Evolutionary conservation across 2,113 vertebrate genomes (phyloP).

Genomic region (Pelobates fuscus): DNA sequence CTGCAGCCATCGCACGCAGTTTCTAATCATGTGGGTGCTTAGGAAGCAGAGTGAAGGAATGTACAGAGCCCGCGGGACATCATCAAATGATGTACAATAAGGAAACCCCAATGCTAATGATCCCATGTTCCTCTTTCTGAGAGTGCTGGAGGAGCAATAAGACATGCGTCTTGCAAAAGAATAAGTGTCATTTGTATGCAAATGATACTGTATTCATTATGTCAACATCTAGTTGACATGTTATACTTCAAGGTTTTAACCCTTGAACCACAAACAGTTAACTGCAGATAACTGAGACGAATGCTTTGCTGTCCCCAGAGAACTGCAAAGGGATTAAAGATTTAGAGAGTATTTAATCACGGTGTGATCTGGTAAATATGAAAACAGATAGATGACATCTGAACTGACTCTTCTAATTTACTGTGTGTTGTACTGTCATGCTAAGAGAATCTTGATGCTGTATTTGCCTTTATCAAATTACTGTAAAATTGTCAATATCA

Average conservation of each 20-base stretch:
- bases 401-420: slow-evolving; percentile 10
- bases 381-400: slow-evolving; percentile 11
- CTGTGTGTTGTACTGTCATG: slow-evolving; percentile 6
- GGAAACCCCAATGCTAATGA: slow-evolving; percentile 42
- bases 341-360: slow-evolving; percentile 31
- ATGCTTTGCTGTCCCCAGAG: slow-evolving; percentile 13
- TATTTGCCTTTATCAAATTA: background rate
- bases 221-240: slow-evolving; percentile 37
- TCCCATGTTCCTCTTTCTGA: slow-evolving; percentile 33
- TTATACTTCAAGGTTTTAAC: background rate
- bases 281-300: slow-evolving; percentile 7
- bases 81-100: slow-evolving; percentile 1
- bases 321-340: slow-evolving; percentile 23
- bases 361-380: slow-evolving; percentile 33
- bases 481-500: background rate
- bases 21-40: background rate
- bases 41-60: background rate
- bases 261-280: background rate
- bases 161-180: slow-evolving; percentile 10
- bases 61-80: slow-evolving; percentile 33
- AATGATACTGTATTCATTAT: slow-evolving; percentile 45
- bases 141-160: background rate
- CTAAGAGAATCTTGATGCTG: background rate
- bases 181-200: slow-evolving; percentile 46
- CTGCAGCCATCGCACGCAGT: no score